These are phyloP conservation scores for Stegodyphus dumicola DNA, from an alignment of 1,140 invertebrate genomes.

Conservation along the genomic window DNA sequence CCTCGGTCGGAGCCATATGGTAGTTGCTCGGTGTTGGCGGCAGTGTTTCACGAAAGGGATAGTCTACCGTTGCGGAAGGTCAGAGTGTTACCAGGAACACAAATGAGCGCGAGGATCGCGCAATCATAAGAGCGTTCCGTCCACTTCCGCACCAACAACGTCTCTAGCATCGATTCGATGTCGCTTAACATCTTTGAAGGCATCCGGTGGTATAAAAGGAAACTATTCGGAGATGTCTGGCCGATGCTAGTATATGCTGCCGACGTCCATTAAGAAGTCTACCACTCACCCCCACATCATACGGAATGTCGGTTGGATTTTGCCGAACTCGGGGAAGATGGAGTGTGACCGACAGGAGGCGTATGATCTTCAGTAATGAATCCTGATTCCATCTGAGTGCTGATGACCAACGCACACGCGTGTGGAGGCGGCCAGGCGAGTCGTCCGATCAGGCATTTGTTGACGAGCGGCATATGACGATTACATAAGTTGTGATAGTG, in stretches of 20 bases:
- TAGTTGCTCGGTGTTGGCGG: neutral
- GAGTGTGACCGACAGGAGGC: too few species aligned
- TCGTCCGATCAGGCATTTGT: too few species aligned
- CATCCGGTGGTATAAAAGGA: neutral
- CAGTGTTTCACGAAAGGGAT: neutral
- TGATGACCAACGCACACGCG: too few species aligned
- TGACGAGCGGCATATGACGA: too few species aligned
- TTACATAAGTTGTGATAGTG: too few species aligned
- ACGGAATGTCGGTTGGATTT: too few species aligned
- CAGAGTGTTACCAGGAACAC: neutral
- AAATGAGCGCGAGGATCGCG: neutral
- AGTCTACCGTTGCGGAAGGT: neutral
- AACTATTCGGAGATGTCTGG: neutral
- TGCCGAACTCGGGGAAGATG: too few species aligned
- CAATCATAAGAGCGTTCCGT: neutral
- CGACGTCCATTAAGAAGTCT: neutral
- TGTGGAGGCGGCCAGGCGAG: too few species aligned
- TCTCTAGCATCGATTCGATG: neutral
- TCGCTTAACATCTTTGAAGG: neutral
- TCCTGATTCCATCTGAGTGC: too few species aligned
- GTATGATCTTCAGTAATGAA: too few species aligned
- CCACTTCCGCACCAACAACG: neutral
- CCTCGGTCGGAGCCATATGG: neutral
- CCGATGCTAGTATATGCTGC: neutral
- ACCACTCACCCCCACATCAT: neutral